Conservation (phyloP, 2,888 invertebrate genomes). For the Rhabditoides inermis region DNA sequence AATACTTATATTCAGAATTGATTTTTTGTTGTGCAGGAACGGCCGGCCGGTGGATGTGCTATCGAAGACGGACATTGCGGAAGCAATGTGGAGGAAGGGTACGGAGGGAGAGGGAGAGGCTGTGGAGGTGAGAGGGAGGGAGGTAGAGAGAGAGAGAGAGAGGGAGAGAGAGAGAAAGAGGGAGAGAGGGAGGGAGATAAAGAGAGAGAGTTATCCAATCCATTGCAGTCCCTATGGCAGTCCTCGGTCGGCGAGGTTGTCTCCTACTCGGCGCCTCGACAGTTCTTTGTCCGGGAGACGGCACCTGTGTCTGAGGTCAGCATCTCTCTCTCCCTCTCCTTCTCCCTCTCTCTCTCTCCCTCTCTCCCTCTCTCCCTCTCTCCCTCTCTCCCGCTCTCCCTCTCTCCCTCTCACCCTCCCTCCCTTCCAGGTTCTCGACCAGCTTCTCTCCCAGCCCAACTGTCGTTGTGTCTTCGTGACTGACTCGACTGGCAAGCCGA, state of each 20-base stretch:
- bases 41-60: slow-evolving; percentile 13
- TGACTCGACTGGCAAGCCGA: not conserved
- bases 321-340: not conserved
- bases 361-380: not conserved
- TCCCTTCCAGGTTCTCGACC: slow-evolving; percentile 3
- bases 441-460: not conserved
- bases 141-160: not conserved
- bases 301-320: not conserved
- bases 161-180: not conserved
- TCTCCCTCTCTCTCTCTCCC: not conserved
- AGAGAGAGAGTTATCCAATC: not conserved
- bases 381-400: not conserved
- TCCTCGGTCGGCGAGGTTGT: slow-evolving; percentile 12
- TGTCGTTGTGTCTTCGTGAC: slow-evolving; percentile 1
- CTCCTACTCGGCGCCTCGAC: slow-evolving; percentile 6
- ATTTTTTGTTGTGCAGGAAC: no score
- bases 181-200: not conserved
- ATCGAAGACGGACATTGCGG: slow-evolving; percentile 14
- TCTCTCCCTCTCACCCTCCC: not conserved
- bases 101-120: not conserved
- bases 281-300: slow-evolving; percentile 8
- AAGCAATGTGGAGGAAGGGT: slow-evolving; percentile 8
- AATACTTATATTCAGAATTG: no score
- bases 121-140: not conserved
- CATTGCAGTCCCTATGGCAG: not conserved